Evolutionary conservation across 2,113 vertebrate species (phyloP).

Genomic region (Paramisgurnus dabryanus): DNA sequence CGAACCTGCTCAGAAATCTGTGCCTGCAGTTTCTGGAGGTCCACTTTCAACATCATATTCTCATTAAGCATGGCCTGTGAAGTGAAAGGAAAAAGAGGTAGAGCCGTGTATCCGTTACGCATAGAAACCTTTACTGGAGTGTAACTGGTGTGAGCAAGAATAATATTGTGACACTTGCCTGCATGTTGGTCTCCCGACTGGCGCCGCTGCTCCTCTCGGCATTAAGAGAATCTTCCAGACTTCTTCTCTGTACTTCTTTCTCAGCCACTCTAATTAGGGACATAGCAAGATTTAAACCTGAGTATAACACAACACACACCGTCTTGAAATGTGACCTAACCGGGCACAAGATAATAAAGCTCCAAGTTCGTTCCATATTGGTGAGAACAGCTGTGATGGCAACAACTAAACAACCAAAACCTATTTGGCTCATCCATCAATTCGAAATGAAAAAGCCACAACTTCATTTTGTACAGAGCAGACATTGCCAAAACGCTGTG

Average conservation of each 20-base stretch:
- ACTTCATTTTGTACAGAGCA: too few relatives aligned
- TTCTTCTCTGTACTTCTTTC: slow-evolving; percentile 77
- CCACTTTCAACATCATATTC: slow-evolving; percentile 85
- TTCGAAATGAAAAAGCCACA: too few relatives aligned
- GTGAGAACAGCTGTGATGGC: too few relatives aligned
- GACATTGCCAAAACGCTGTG: too few relatives aligned
- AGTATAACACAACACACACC: background rate
- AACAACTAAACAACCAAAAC: too few relatives aligned
- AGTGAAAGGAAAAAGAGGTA: slow-evolving; percentile 5
- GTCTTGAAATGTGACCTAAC: background rate
- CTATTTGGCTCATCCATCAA: too few relatives aligned
- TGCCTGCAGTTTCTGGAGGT: slow-evolving; percentile 87
- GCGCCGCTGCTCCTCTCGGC: slow-evolving; percentile 76
- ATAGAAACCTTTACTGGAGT: background rate
- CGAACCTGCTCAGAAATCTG: slow-evolving; percentile 89
- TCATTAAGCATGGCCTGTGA: slow-evolving; percentile 87
- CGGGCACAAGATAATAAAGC: background rate
- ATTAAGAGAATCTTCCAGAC: slow-evolving; percentile 78
- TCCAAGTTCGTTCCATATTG: too few relatives aligned
- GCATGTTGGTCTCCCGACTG: slow-evolving; percentile 74
- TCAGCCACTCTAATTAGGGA: slow-evolving; percentile 70
- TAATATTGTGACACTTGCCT: slow-evolving; percentile 60
- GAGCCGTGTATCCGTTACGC: background rate
- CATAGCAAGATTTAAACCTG: background rate
- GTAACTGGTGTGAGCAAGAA: background rate